phyloP scores from a whole-genome alignment of 2,797 vertebrate species.

The Lacerta viridis region DNA sequence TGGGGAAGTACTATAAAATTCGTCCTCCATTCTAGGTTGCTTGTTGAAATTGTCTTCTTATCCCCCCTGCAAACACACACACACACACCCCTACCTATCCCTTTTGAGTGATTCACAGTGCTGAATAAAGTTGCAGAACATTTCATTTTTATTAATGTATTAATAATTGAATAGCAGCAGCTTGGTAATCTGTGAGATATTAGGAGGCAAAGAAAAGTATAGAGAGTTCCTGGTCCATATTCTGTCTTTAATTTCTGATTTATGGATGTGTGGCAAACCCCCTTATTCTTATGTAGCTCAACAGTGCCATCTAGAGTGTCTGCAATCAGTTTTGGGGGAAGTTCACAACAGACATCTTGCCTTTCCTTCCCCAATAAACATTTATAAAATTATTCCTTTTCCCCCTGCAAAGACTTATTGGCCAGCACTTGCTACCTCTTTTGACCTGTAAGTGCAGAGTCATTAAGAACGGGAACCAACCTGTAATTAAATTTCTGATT shows the following conservation, averaged over 20 bases:
- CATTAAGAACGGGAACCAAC: no score
- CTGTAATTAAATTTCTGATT: no score
- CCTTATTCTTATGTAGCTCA: no score
- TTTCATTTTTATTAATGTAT: constrained; percentile 21
- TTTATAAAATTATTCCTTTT: no score
- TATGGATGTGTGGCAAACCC: no score
- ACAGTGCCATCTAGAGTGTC: no score
- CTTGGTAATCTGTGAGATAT: neutral
- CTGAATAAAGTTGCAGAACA: constrained; percentile 4
- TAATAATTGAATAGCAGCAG: constrained; percentile 21
- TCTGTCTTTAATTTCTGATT: neutral
- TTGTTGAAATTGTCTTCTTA: neutral
- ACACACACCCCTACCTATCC: neutral
- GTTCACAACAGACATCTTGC: no score
- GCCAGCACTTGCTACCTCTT: no score
- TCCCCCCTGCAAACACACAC: neutral
- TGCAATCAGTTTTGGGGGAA: neutral
- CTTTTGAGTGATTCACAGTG: neutral
- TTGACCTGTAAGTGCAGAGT: no score
- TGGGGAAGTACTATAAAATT: neutral
- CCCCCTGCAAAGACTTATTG: no score
- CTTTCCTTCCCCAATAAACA: no score
- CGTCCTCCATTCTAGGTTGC: constrained; percentile 8
- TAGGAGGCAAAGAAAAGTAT: neutral
- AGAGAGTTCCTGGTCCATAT: neutral